These are phyloP conservation scores for Corydoras maculifer DNA, from an alignment of 2,113 vertebrate genomes.

Conservation along the genomic window DNA sequence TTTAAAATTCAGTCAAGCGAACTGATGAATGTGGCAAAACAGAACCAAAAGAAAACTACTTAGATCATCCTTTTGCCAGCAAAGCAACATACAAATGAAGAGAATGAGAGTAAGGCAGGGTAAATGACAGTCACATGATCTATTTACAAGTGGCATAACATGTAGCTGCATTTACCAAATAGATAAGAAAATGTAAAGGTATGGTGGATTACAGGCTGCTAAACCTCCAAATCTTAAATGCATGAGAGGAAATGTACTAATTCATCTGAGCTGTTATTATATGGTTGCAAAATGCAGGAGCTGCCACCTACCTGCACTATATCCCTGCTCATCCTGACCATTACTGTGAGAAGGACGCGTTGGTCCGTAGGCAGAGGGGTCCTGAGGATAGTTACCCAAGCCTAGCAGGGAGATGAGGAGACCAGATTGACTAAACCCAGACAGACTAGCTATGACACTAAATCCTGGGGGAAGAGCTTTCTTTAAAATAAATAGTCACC, in stretches of 20 bases:
- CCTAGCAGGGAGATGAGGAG: slow-evolving; percentile 79
- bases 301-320: slow-evolving; percentile 78
- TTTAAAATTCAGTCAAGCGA: slow-evolving; percentile 3
- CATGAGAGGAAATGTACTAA: too few species aligned
- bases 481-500: neutral
- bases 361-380: slow-evolving; percentile 81
- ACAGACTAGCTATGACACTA: slow-evolving; percentile 60
- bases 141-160: too few species aligned
- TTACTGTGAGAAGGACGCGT: slow-evolving; percentile 81
- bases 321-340: slow-evolving; percentile 88
- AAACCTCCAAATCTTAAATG: too few species aligned
- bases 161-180: too few species aligned
- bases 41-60: slow-evolving; percentile 44
- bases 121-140: too few species aligned
- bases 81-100: slow-evolving; percentile 61
- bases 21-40: slow-evolving; percentile 17
- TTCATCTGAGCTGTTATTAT: too few species aligned
- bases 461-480: slow-evolving; percentile 30
- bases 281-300: slow-evolving; percentile 49
- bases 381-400: slow-evolving; percentile 83
- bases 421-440: slow-evolving; percentile 79
- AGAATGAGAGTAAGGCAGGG: slow-evolving; percentile 36
- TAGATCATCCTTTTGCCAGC: slow-evolving; percentile 74
- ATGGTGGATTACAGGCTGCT: too few species aligned
- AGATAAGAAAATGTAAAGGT: too few species aligned